Evolutionary conservation across 2,888 invertebrate species (phyloP).

Genomic region (Synanthedon formicaeformis): DNA sequence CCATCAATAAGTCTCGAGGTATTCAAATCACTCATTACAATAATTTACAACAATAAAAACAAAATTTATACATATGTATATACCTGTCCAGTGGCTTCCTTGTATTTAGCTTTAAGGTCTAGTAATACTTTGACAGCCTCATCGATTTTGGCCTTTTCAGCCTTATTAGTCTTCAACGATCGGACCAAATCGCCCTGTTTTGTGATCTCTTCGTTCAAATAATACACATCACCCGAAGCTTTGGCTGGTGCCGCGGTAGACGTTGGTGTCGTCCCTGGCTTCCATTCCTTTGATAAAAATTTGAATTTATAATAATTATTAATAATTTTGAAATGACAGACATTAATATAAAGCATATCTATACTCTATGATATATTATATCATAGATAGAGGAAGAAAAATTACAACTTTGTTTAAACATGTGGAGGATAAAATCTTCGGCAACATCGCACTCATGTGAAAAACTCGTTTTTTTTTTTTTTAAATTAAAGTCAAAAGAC

Average conservation of each 20-base stretch:
- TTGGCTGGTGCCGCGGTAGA: conserved; percentile 9
- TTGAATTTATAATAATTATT: not conserved
- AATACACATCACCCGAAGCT: conserved; percentile 7
- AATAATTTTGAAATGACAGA: not conserved
- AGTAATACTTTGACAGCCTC: conserved; percentile 66
- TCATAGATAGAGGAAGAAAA: too few relatives aligned
- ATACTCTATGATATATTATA: too few relatives aligned
- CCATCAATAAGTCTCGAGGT: too few relatives aligned
- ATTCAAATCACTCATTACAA: too few relatives aligned
- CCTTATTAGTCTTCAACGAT: conserved; percentile 76
- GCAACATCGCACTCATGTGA: too few relatives aligned
- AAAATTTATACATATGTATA: too few relatives aligned
- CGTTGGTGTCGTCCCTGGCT: conserved; percentile 12
- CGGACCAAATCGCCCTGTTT: conserved; percentile 80
- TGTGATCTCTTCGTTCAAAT: conserved; percentile 35
- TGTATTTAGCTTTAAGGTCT: conserved; percentile 78
- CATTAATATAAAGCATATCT: too few relatives aligned
- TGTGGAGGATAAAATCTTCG: too few relatives aligned
- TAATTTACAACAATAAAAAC: too few relatives aligned
- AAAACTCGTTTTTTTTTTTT: too few relatives aligned
- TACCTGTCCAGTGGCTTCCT: conserved; percentile 49
- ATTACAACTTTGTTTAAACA: too few relatives aligned
- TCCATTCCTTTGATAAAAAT: conserved; percentile 28
- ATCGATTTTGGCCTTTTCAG: conserved; percentile 71
- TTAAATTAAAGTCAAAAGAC: too few relatives aligned